Base-by-base conservation (phyloP, 2,113 vertebrate species). In the Upupa epops region DNA sequence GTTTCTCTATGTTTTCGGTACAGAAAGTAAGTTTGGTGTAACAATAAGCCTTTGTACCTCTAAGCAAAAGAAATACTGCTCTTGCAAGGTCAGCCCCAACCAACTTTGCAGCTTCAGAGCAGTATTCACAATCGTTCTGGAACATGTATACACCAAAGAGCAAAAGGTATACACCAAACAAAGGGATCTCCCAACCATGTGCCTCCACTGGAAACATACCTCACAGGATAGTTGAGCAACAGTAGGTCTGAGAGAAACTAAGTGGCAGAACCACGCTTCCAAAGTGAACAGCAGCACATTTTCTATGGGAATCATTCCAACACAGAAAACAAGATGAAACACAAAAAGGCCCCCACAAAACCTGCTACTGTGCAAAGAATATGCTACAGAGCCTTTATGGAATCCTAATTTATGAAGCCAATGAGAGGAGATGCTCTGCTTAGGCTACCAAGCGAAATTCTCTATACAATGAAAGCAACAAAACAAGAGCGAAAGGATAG, bases 131-230 rank as follows among this genome's bases (percentile, higher is more conserved):
- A 49, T 49, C 14, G 17, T 93, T 16, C 55, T 2, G 1, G 6
- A 66, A 64, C 29, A 66, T 0, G 0, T 0, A 0, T 14, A 8
- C 19, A 65, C 25, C 59, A 40, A 55, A 74, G 75, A 82, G n/a
- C n/a, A 58, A 48, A n/a, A n/a, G n/a, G n/a, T n/a, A n/a, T n/a
- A n/a, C n/a, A n/a, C n/a, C n/a, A n/a, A n/a, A n/a, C n/a, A n/a
- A n/a, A n/a, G n/a, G 25, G 5, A 17, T 26, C 19, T 61, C 37
- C 36, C 42, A 1, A 1, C 31, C 48, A 11, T 0, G 1, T 3
- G 17, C 40, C 42, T 37, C 65, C 8, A 5, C 17, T 2, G 15
- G 49, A 46, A 70, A 20, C 0, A 4, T 17, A 59, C 21, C 55
- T 32, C 58, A 42, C 0, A 1, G 54, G 45, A 81, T 8, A 42